These are phyloP conservation scores for Ciconia nigra DNA, from an alignment of 2,797 vertebrate genomes.

Conservation along the genomic window DNA sequence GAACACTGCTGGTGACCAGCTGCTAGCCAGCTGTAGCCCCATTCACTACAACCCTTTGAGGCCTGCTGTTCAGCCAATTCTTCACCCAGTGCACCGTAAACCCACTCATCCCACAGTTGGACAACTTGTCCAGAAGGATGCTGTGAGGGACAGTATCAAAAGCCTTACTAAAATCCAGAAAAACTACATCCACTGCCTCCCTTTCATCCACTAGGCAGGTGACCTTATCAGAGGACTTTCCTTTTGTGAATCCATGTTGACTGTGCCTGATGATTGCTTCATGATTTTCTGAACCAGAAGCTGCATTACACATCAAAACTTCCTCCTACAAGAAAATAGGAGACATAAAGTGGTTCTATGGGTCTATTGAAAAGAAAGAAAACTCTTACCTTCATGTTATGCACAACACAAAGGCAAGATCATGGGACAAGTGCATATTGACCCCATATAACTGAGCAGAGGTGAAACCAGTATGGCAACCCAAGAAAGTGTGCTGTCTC, in stretches of 20 bases:
- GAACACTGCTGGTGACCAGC: neutral
- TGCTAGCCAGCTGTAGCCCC: neutral
- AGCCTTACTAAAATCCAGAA: neutral
- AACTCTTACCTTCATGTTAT: no score
- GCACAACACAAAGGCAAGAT: neutral
- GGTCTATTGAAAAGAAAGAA: neutral
- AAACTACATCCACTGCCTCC: neutral
- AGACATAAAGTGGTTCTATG: neutral
- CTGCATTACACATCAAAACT: neutral
- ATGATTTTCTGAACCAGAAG: neutral
- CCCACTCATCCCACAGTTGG: neutral
- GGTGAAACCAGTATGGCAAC: neutral
- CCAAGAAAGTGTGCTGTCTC: neutral
- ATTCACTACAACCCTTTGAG: neutral
- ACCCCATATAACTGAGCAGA: neutral
- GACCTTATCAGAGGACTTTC: neutral
- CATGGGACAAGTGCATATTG: neutral
- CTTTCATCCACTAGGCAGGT: neutral
- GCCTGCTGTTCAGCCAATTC: neutral
- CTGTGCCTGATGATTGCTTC: neutral
- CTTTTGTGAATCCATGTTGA: neutral
- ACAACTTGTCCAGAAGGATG: neutral
- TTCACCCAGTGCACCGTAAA: neutral
- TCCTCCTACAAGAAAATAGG: neutral
- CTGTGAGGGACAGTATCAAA: neutral